Conservation (phyloP, 1,140 invertebrate genomes). For the Dreissena rostriformis region DNA sequence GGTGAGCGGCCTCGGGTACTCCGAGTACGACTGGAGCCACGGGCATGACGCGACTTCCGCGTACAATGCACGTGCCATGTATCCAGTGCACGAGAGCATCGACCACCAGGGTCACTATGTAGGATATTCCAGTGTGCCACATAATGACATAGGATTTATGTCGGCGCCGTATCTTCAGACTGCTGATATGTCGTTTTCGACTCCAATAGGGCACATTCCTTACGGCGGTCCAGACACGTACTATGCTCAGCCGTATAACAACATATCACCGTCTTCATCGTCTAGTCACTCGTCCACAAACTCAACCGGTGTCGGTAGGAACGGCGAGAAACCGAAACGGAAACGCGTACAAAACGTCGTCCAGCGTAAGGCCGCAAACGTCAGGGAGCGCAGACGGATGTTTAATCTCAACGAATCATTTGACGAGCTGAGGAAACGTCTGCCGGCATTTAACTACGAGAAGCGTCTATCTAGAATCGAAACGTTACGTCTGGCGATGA, state of each 20-base stretch:
- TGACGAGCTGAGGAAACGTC: constrained; percentile 74
- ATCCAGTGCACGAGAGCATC: constrained; percentile 19
- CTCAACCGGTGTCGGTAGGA: not conserved
- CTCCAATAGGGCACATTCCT: constrained; percentile 37
- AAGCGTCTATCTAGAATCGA: constrained; percentile 85
- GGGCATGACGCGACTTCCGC: not conserved
- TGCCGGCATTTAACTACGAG: constrained; percentile 78
- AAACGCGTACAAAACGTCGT: constrained; percentile 69
- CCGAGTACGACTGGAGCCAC: constrained; percentile 53
- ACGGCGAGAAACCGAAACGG: constrained; percentile 70
- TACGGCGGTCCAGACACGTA: constrained; percentile 31
- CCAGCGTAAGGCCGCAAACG: constrained; percentile 80
- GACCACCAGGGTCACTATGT: constrained; percentile 33
- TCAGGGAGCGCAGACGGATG: constrained; percentile 78
- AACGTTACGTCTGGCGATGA: constrained; percentile 95
- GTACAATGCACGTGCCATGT: constrained; percentile 11
- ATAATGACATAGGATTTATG: constrained; percentile 27
- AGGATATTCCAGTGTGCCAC: constrained; percentile 28
- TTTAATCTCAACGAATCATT: constrained; percentile 80
- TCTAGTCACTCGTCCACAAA: constrained; percentile 27
- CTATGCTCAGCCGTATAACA: constrained; percentile 34
- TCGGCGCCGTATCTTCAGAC: constrained; percentile 20
- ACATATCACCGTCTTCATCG: constrained; percentile 8
- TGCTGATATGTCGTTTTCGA: constrained; percentile 32
- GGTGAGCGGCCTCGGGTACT: constrained; percentile 23